Base-by-base conservation (phyloP, 2,888 invertebrate genomes). In the Drosophila borealis region DNA sequence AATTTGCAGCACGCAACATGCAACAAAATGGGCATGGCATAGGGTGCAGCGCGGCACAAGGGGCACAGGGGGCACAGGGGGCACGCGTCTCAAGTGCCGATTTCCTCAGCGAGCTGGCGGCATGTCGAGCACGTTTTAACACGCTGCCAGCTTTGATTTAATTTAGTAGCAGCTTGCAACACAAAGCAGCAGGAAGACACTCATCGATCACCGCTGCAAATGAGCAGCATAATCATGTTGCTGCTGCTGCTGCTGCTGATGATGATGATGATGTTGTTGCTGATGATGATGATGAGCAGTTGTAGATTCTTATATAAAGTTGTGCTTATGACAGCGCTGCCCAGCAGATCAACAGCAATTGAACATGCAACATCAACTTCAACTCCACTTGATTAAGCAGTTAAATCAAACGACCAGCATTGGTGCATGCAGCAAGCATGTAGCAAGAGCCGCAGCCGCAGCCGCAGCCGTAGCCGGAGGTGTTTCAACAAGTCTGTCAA, bases 61-160 rank as follows among this genome's bases (percentile, higher is more conserved):
- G 25, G 14, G 5, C 3, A 21, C 0, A 19, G 19, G 4, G 10
- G 25, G 37, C 21, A 56, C 29, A 42, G 45, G 64, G 41, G 25
- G 72, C 70, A 82, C 76, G 86, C 83, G 89, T 83, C 89, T 83
- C 89, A 84, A 83, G 83, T 89, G 70, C 48, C 50, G 73, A 89
- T 89, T 84, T 83, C 83, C 83, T 87, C 44, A 50, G 46, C 70
- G 61, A 8, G 29, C 29, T 69, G 70, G 63, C 69, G 86, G 86
- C 88, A 88, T 82, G 82, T 87, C 80, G 70, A 85, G 85, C 83
- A 89, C 83, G 89, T 88, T 89, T 89, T 85, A 85, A 71, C 82
- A 85, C 88, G 88, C 89, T 81, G 88, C 89, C 84, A 85, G 88
- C 82, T 89, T 88, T 85, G 85, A 85, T 85, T 85, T 85, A 89